Evolutionary conservation across 2,113 vertebrate genomes (phyloP).

Genomic region (Oryzias javanicus): DNA sequence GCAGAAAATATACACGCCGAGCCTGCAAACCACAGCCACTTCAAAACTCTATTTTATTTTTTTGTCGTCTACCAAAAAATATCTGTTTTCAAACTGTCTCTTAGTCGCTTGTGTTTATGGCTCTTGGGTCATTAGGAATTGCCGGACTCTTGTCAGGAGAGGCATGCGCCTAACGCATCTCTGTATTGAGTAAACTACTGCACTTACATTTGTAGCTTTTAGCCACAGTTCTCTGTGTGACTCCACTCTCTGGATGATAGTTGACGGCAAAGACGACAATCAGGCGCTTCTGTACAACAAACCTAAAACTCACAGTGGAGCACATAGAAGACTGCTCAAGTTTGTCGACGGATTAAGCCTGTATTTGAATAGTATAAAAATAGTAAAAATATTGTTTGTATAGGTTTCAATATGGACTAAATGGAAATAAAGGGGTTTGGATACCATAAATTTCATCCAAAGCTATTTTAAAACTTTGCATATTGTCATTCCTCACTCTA

Average conservation of each 20-base stretch:
- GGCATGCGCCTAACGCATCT: conserved; percentile 25
- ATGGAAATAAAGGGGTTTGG: too few relatives aligned
- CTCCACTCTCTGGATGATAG: conserved; percentile 44
- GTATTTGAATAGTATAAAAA: too few relatives aligned
- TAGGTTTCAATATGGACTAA: too few relatives aligned
- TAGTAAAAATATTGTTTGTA: too few relatives aligned
- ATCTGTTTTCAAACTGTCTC: conserved; percentile 14
- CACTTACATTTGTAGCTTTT: conserved; percentile 67
- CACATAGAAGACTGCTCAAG: neutral
- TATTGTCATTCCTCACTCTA: too few relatives aligned
- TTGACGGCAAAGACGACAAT: conserved; percentile 38
- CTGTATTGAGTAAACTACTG: conserved; percentile 24
- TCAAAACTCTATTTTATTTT: neutral
- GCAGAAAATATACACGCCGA: conserved; percentile 2
- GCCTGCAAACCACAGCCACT: conserved; percentile 5
- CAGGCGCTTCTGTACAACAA: conserved; percentile 9
- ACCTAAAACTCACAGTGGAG: conserved; percentile 17
- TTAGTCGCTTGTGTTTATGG: conserved; percentile 22
- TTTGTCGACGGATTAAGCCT: neutral
- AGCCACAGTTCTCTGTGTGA: conserved; percentile 60
- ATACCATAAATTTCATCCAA: too few relatives aligned
- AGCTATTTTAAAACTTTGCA: too few relatives aligned
- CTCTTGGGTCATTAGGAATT: conserved; percentile 16
- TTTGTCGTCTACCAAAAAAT: neutral
- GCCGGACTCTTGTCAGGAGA: conserved; percentile 25